These are phyloP conservation scores for Thymelicus sylvestris DNA, from an alignment of 2,888 invertebrate genomes.

Conservation along the genomic window DNA sequence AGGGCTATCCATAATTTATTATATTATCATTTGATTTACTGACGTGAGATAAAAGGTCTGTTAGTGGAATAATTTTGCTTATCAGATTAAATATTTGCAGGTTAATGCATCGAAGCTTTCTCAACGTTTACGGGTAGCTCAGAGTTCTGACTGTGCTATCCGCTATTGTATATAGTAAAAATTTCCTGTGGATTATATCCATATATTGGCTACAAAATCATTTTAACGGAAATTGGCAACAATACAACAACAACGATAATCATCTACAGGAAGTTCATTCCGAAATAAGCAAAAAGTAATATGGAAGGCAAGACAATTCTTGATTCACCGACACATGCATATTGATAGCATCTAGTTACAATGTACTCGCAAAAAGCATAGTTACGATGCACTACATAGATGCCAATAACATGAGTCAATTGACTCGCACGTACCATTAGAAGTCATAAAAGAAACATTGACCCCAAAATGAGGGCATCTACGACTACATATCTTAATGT, in stretches of 20 bases:
- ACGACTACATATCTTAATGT: constrained; percentile 33
- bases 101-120: too few species aligned
- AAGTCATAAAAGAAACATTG: constrained; percentile 37
- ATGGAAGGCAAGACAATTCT: not conserved
- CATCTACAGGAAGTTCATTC: constrained; percentile 11
- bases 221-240: constrained; percentile 14
- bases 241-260: constrained; percentile 10
- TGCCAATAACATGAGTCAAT: constrained; percentile 35
- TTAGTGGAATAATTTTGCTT: too few species aligned
- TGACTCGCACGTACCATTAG: constrained; percentile 31
- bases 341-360: not conserved
- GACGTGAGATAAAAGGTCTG: too few species aligned
- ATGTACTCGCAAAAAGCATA: not conserved
- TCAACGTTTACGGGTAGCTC: too few species aligned
- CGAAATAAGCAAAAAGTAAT: not conserved
- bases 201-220: not conserved
- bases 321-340: not conserved
- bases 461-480: constrained; percentile 35
- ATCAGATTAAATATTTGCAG: too few species aligned
- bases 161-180: too few species aligned
- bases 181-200: not conserved
- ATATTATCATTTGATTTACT: too few species aligned
- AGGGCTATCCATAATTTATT: too few species aligned
- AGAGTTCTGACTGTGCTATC: too few species aligned
- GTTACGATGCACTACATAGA: constrained; percentile 16